Evolutionary conservation across 2,888 invertebrate species (phyloP).

Genomic region (Himalopsyche anomala): DNA sequence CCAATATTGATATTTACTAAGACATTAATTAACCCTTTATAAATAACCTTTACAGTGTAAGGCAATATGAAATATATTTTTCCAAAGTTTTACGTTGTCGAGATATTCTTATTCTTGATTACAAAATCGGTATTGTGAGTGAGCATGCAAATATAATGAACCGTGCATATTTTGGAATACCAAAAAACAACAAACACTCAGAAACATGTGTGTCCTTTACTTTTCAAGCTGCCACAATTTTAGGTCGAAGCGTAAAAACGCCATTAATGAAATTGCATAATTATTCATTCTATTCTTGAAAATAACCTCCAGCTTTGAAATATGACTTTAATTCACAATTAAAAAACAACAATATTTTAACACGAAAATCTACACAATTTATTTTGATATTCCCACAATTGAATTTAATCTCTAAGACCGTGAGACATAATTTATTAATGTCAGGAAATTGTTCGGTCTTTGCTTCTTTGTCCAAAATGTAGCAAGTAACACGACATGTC

Average conservation of each 20-base stretch:
- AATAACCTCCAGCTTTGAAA: neutral
- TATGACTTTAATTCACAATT: neutral
- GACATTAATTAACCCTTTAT: too few species aligned
- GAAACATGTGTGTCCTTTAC: too few species aligned
- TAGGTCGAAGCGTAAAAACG: neutral
- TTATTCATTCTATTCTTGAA: neutral
- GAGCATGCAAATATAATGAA: too few species aligned
- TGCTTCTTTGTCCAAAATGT: slow-evolving; percentile 5
- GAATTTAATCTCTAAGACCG: neutral
- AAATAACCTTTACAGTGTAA: too few species aligned
- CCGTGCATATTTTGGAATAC: too few species aligned
- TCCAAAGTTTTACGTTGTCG: too few species aligned
- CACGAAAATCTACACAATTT: neutral
- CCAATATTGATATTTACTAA: too few species aligned
- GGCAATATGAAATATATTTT: too few species aligned
- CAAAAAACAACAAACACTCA: too few species aligned
- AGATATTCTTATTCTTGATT: too few species aligned
- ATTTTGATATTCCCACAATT: slow-evolving; percentile 3
- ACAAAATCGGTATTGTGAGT: too few species aligned
- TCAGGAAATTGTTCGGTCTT: slow-evolving; percentile 1
- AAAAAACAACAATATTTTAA: neutral
- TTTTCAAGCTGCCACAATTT: too few species aligned
- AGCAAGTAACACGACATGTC: slow-evolving; percentile 15
- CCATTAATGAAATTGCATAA: neutral
- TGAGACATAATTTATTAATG: slow-evolving; percentile 23